A percentile compares a stretch with the other conserved stretches of the same genome.
These are phyloP conservation scores for Paelopatides confundens DNA, from an alignment of 53 echinoderm and acorn worm species.

Conservation along the genomic window DNA sequence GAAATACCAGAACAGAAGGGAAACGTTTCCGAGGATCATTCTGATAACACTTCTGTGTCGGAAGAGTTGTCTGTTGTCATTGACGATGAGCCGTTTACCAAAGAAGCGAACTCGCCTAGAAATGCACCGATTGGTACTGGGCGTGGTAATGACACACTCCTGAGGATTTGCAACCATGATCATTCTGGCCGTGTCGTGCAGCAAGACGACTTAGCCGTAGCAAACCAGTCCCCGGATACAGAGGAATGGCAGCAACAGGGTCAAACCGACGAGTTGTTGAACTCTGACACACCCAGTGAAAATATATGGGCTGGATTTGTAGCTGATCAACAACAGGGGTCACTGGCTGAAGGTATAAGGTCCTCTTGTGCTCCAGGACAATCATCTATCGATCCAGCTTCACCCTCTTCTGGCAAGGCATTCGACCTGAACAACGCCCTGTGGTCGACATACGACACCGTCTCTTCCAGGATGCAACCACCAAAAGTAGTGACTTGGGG, in stretches of 20 bases:
- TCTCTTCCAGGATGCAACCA: conserved; percentile 68
- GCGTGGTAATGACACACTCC: conserved; percentile 75
- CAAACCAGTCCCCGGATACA: background rate
- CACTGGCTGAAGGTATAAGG: conserved; percentile 66
- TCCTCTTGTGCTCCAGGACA: conserved; percentile 57
- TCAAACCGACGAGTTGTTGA: background rate
- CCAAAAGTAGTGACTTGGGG: conserved; percentile 98
- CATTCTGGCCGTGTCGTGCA: background rate
- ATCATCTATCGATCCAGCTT: conserved; percentile 19
- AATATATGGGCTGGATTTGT: conserved; percentile 59
- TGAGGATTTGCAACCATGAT: conserved; percentile 86
- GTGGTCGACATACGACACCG: conserved; percentile 95
- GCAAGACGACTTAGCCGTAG: background rate
- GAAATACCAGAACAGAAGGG: conserved; percentile 21
- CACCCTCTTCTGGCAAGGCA: conserved; percentile 29
- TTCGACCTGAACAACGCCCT: conserved; percentile 92
- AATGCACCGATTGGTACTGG: conserved; percentile 78
- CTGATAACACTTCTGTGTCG: conserved; percentile 63
- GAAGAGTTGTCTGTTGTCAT: conserved; percentile 69
- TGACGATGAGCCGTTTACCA: conserved; percentile 56
- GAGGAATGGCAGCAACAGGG: conserved; percentile 19
- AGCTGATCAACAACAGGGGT: conserved; percentile 68
- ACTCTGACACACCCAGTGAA: conserved; percentile 2
- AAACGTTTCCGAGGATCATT: conserved; percentile 52
- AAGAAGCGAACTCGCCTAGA: conserved; percentile 62